Conservation (phyloP, 1,140 invertebrate genomes). For the Pseudachorutes palmiensis region DNA sequence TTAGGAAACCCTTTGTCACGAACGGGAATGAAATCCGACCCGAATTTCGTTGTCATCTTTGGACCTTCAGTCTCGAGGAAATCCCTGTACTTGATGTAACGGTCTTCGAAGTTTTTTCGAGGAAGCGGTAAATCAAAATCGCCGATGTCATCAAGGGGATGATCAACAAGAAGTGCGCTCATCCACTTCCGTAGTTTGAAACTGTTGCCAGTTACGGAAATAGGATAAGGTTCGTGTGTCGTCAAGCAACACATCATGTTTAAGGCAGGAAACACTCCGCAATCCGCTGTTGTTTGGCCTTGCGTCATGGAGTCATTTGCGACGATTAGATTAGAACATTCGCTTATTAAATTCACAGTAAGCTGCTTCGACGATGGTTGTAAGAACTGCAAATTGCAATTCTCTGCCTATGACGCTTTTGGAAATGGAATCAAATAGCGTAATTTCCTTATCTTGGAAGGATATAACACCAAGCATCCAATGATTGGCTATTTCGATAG, state of each 20-base stretch:
- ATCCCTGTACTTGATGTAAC: background rate
- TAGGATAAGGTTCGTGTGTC: background rate
- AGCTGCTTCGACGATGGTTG: background rate
- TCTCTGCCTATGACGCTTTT: background rate
- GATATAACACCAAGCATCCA: background rate
- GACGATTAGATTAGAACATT: background rate
- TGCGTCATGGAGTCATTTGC: background rate
- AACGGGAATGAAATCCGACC: background rate
- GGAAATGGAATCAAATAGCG: background rate
- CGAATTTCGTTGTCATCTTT: background rate
- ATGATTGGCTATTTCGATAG: background rate
- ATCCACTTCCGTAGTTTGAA: background rate
- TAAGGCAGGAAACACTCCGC: background rate
- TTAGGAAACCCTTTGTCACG: background rate
- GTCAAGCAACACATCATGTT: background rate
- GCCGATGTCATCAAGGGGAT: background rate
- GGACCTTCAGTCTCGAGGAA: background rate
- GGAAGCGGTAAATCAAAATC: background rate
- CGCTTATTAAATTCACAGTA: background rate
- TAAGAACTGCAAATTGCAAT: background rate
- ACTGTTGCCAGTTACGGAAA: background rate
- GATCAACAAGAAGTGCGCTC: background rate
- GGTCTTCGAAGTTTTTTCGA: background rate
- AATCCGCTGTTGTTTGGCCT: background rate
- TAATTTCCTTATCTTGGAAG: background rate